Evolutionary conservation across 2,113 vertebrate genomes (phyloP).

Genomic region (Corvus cornix): DNA sequence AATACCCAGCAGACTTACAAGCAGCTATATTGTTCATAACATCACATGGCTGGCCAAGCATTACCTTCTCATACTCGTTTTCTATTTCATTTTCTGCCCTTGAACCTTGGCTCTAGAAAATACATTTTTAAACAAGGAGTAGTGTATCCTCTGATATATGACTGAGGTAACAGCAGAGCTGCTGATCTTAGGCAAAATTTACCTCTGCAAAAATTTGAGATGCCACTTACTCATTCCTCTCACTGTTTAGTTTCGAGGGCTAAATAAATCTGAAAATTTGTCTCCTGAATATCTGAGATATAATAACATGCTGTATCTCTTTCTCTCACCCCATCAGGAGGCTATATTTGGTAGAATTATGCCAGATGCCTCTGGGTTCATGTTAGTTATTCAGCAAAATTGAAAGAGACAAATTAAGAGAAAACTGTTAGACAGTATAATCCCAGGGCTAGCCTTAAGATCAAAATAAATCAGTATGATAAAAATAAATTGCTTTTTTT

Average conservation of each 20-base stretch:
- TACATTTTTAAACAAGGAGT: background rate
- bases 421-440: background rate
- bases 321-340: background rate
- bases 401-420: background rate
- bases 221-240: background rate
- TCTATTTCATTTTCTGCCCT: background rate
- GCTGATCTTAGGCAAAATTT: background rate
- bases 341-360: background rate
- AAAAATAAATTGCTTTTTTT: background rate
- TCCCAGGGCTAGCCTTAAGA: background rate
- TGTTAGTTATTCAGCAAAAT: background rate
- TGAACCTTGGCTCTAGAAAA: background rate
- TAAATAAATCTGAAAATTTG: background rate
- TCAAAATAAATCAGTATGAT: background rate
- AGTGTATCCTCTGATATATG: background rate
- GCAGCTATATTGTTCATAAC: background rate
- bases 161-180: background rate
- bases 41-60: background rate
- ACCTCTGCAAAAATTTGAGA: background rate
- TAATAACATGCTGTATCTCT: background rate
- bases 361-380: background rate
- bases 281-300: background rate
- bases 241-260: background rate
- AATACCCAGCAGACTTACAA: background rate
- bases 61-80: background rate